phyloP scores from a whole-genome alignment of 2,888 invertebrate genomes.

The Charanyca ferruginea region DNA sequence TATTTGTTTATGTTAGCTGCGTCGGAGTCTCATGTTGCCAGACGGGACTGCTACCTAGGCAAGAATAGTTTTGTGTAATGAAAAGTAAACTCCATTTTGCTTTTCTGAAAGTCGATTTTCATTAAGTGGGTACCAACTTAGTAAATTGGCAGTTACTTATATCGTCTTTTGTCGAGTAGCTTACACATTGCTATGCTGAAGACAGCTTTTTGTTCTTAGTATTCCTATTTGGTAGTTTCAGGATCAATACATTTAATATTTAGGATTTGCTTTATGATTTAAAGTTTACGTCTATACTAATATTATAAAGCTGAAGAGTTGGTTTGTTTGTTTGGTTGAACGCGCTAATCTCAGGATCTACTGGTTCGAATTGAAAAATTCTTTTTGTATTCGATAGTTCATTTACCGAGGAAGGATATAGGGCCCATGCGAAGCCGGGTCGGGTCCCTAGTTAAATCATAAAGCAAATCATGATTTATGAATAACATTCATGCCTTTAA shows the following conservation, averaged over 20 bases:
- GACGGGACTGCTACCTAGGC: background rate
- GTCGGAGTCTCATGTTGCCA: background rate
- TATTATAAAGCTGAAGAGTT: too few relatives aligned
- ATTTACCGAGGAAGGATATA: too few relatives aligned
- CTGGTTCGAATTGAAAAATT: too few relatives aligned
- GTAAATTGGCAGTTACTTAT: background rate
- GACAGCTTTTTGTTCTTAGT: slow-evolving; percentile 1
- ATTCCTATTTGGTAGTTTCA: background rate
- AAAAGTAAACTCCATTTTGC: background rate
- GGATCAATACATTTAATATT: background rate
- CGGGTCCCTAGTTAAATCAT: too few relatives aligned
- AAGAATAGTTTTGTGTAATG: slow-evolving; percentile 9
- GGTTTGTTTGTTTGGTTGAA: too few relatives aligned
- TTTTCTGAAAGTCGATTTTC: too few relatives aligned
- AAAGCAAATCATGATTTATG: too few relatives aligned
- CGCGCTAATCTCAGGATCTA: too few relatives aligned
- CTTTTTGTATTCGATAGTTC: too few relatives aligned
- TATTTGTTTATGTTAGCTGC: slow-evolving; percentile 35
- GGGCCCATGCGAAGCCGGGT: too few relatives aligned
- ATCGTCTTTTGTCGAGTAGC: background rate
- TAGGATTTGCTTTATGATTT: background rate
- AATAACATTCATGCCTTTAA: background rate
- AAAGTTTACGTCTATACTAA: too few relatives aligned
- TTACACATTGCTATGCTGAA: background rate
- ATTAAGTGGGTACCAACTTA: too few relatives aligned